Evolutionary conservation across 2,113 vertebrate species (phyloP), one percentile per base, ranked within the genome.

Genomic region (Struthidea cinerea): DNA sequence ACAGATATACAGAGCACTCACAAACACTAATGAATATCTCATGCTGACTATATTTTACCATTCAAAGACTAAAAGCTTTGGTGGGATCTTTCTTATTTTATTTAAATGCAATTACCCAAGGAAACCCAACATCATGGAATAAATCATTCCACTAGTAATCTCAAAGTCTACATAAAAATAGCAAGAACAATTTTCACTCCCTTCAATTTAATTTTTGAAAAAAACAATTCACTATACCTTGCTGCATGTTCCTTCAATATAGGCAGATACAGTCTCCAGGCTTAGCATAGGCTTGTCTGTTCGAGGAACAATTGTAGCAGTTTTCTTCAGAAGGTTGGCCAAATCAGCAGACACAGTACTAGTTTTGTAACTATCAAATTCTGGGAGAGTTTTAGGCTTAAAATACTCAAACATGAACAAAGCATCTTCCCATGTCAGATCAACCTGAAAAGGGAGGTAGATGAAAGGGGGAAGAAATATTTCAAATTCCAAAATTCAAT

Each of bases 291-390:
- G 99, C 41, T 97, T 98, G 84, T 98, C 98, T 16, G 98, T 98
- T 17, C 93, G 94, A 57, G 99, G 99, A 68, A 99, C 98, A 7
- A 99, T 99, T 60, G 98, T 97, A 42, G 98, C 98, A 49, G 99
- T 98, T 95, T 99, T 98, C 96, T 98, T 99, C 81, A 99, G 96
- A 57, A 99, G 98, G 95, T 99, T 99, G 93, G 99, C 99, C 92
- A 99, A 95, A 91, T 99, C 99, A 3, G 99, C 99, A 44, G 99
- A 99, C 64, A 99, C 99, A 0, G 99, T 99, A 97, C 99, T 99
- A 8, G 99, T 99, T 98, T 99, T 99, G 93, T 99, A 99, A 97
- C 99, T 99, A 87, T 99, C 99, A 87, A 99, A 99, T 89, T 99
- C 99, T 2, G 99, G 99, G 77, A 99, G 98, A 8, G 99, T 98